A percentile compares a stretch with the other conserved stretches of the same genome.
Evolutionary conservation across 1,140 invertebrate species (phyloP).

Genomic region (Halyomorpha halys): DNA sequence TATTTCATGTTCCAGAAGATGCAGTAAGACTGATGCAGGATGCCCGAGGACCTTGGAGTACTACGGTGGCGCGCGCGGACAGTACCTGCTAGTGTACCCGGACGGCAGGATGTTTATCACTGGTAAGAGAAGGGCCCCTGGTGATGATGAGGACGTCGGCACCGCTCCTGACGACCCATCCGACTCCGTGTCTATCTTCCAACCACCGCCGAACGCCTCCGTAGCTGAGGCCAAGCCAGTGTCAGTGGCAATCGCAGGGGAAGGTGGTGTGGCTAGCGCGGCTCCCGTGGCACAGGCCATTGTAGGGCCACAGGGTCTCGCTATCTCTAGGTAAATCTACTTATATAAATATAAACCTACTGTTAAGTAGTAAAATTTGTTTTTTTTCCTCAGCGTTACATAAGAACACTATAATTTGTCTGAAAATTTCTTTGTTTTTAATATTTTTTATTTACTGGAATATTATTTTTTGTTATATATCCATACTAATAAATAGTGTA

Average conservation of each 20-base stretch:
- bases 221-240: conserved; percentile 61
- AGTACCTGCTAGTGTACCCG: conserved; percentile 46
- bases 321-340: conserved; percentile 45
- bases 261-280: conserved; percentile 51
- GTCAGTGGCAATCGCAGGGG: conserved; percentile 43
- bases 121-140: conserved; percentile 38
- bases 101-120: conserved; percentile 41
- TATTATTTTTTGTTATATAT: too few species aligned
- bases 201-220: conserved; percentile 44
- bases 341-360: too few species aligned
- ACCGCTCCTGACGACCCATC: conserved; percentile 33
- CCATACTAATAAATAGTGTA: too few species aligned
- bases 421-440: too few species aligned
- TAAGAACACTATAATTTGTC: too few species aligned
- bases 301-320: conserved; percentile 51
- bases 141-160: conserved; percentile 38
- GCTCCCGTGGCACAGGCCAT: conserved; percentile 55
- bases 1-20: too few species aligned
- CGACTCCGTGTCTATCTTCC: conserved; percentile 38
- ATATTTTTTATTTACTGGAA: too few species aligned
- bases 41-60: conserved; percentile 33
- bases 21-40: too few species aligned
- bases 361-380: too few species aligned
- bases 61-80: conserved; percentile 55
- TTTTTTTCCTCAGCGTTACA: too few species aligned